Percentiles rank a stretch among this genome's conserved stretches.
phyloP scores from a whole-genome alignment of 2,797 vertebrate species.

The Hipposideros larvatus region DNA sequence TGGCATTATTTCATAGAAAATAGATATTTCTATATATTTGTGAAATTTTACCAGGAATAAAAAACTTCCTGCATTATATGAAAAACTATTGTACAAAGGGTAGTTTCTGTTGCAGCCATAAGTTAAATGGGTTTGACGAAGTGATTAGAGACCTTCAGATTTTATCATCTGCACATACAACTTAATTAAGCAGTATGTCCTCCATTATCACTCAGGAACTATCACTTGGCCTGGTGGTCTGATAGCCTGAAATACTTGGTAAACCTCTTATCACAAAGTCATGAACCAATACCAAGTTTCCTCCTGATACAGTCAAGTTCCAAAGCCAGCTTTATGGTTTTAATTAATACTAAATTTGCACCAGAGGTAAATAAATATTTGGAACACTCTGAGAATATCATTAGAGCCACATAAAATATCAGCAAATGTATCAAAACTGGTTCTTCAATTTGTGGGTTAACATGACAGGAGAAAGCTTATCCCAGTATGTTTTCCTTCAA shows the following conservation, averaged over 20 bases:
- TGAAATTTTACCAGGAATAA: neutral
- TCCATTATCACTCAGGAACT: conserved; percentile 17
- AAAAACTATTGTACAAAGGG: neutral
- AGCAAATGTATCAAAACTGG: neutral
- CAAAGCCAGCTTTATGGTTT: conserved; percentile 60
- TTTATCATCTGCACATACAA: conserved; percentile 37
- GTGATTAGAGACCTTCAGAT: neutral
- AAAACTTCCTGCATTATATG: neutral
- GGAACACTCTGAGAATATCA: conserved; percentile 3
- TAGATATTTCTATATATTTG: neutral
- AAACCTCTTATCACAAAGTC: conserved; percentile 45
- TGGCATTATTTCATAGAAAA: conserved; percentile 2
- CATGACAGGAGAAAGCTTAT: neutral
- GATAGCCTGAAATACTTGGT: conserved; percentile 47
- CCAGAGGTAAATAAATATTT: conserved; percentile 61
- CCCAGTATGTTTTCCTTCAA: neutral
- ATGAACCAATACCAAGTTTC: conserved; percentile 35
- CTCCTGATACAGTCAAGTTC: neutral
- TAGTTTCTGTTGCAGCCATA: neutral
- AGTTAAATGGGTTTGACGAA: neutral
- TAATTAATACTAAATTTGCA: conserved; percentile 51
- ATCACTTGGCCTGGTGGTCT: conserved; percentile 22
- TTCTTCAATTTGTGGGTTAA: conserved; percentile 55
- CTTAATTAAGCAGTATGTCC: conserved; percentile 9
- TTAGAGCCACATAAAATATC: conserved; percentile 37